Base-by-base conservation (phyloP, 2,888 invertebrate species). In the Eremobia ochroleuca region DNA sequence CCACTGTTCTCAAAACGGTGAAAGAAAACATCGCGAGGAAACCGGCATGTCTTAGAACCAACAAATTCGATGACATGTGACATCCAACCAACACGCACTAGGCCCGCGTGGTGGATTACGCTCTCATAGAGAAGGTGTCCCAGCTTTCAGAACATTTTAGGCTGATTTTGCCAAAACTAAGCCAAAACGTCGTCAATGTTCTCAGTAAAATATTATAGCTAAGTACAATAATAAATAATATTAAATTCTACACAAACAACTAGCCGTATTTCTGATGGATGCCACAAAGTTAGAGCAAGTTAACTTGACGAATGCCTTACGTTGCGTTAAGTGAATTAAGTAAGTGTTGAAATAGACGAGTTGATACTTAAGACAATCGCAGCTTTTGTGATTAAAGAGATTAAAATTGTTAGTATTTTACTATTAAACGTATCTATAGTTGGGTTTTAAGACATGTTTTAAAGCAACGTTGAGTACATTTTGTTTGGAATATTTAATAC, bases 231-330 rank as follows among this genome's bases (percentile, higher is more conserved):
- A 80, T 84, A 11, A 79, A 80, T 84, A 11, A 84, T 69, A 69
- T 65, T 49, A 55, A 66, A 75, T 69, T 72, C 52, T 21, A 61
- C 69, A 55, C 74, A 64, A 77, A 69, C 34, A 78, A 85, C 81
- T 86, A 87, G 81, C 84, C 79, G 85, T 82, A 86, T 83, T 82
- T 76, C 61, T 81, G 73, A 83, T 82, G 89, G 81, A 81, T 88
- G 83, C 34, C 67, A 58, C 67, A 87, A 89, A 89, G 88, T 90
- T 79, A 40, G 68, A 72, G 59, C 76, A 82, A 88, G 82, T 87
- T 89, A 85, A 88, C 85, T 91, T 89, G 86, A 87, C 82, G 84
- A 85, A 85, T 79, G 84, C 82, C 86, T 85, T 84, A 79, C 70
- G 65, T 76, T 62, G 77, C 74, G 74, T 76, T 79, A 86, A 76